Conservation (phyloP, 2,797 vertebrate genomes). For the Chromobotia macracanthus region DNA sequence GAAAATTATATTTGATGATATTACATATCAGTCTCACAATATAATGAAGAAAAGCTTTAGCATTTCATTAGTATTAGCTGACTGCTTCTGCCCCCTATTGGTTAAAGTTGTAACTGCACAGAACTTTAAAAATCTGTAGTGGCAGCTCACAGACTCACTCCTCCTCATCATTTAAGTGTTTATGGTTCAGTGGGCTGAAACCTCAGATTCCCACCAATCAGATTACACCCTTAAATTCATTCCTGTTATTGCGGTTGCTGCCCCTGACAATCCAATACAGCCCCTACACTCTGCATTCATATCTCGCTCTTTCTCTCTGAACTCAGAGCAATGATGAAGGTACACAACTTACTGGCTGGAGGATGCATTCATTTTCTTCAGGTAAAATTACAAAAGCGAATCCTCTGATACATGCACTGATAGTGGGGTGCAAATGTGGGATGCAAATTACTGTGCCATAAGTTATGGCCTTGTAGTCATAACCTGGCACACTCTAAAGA, state of each 20-base stretch:
- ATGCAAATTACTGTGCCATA: no score
- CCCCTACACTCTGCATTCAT: conserved; percentile 49
- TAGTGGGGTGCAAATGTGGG: no score
- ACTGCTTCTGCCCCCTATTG: conserved; percentile 70
- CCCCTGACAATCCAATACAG: conserved; percentile 70
- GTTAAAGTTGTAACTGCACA: conserved; percentile 21
- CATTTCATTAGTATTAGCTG: conserved; percentile 44
- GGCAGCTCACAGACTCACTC: conserved; percentile 58
- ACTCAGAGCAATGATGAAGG: neutral
- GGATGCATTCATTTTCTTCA: neutral
- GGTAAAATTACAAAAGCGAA: no score
- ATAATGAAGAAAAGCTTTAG: neutral
- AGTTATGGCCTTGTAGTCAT: no score
- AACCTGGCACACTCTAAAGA: no score
- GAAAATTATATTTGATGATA: neutral
- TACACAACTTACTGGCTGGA: conserved; percentile 1
- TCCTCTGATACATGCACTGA: no score
- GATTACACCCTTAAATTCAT: conserved; percentile 72
- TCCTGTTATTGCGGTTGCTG: conserved; percentile 70
- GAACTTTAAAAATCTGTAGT: conserved; percentile 1
- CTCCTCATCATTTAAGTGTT: conserved; percentile 77
- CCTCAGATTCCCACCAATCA: conserved; percentile 69
- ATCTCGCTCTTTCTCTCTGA: conserved; percentile 3
- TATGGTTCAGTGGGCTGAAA: conserved; percentile 72
- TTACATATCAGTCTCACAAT: neutral